phyloP scores from a whole-genome alignment of 2,888 invertebrate genomes.

The Caenorhabditis sp. region DNA sequence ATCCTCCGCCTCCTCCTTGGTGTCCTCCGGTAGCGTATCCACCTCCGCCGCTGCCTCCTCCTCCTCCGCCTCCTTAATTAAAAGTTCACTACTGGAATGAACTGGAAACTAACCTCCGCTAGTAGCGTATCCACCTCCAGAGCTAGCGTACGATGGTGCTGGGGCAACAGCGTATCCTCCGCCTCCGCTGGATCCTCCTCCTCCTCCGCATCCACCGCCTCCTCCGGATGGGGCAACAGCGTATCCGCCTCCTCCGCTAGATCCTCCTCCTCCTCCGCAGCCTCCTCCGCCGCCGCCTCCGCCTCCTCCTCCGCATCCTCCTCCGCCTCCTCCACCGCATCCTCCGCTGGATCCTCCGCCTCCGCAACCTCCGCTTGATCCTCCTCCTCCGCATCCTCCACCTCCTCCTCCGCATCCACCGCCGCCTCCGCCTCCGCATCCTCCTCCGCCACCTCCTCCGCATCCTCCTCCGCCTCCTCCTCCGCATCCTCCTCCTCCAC shows the following conservation, averaged over 20 bases:
- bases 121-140: constrained; percentile 61
- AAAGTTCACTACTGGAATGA: not conserved
- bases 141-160: constrained; percentile 36
- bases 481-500: constrained; percentile 45
- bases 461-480: constrained; percentile 51
- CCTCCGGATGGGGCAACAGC: constrained; percentile 52
- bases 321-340: constrained; percentile 29
- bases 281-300: constrained; percentile 45
- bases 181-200: constrained; percentile 48
- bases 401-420: too few species aligned
- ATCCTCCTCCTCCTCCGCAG: constrained; percentile 42
- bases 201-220: constrained; percentile 55
- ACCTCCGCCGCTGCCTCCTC: too few species aligned
- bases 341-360: constrained; percentile 5
- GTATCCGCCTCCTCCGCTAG: constrained; percentile 46
- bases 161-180: constrained; percentile 46
- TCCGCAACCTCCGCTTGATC: constrained; percentile 31
- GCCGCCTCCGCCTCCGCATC: constrained; percentile 52
- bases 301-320: constrained; percentile 47
- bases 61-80: constrained; percentile 18
- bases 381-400: constrained; percentile 53
- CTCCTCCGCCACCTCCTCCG: constrained; percentile 45
- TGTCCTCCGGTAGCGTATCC: constrained; percentile 49
- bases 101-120: constrained; percentile 32
- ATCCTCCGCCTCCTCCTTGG: constrained; percentile 52